Conservation (phyloP, 2,797 vertebrate species). For the Pipistrellus nathusii region DNA sequence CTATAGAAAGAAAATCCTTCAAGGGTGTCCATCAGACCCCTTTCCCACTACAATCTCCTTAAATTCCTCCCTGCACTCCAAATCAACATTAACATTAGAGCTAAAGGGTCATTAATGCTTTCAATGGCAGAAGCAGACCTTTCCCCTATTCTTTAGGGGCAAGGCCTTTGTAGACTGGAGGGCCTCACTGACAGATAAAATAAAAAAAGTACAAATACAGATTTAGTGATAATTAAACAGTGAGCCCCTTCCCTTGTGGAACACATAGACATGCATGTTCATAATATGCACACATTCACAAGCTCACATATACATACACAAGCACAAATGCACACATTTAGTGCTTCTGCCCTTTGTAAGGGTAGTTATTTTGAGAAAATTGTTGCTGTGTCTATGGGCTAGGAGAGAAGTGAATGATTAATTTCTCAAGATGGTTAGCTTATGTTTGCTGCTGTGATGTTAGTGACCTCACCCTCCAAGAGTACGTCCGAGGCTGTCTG, state of each 20-base stretch:
- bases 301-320: background rate
- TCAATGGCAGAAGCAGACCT: background rate
- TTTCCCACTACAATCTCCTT: background rate
- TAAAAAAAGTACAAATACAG: conserved; percentile 25
- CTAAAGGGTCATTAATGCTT: background rate
- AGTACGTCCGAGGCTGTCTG: conserved; percentile 26
- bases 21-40: background rate
- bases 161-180: background rate
- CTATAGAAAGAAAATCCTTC: background rate
- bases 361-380: conserved; percentile 31
- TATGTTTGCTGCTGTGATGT: conserved; percentile 43
- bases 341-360: conserved; percentile 53
- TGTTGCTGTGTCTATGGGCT: background rate
- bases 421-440: conserved; percentile 66
- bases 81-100: background rate
- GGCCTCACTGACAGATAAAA: background rate
- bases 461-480: conserved; percentile 53
- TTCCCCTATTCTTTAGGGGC: background rate
- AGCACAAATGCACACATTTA: background rate
- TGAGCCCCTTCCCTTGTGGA: background rate
- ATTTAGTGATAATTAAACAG: conserved; percentile 22
- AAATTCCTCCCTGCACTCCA: background rate
- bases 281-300: background rate
- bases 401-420: conserved; percentile 42
- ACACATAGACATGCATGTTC: background rate